Base-by-base conservation (phyloP, 2,888 invertebrate genomes). In the Microplitis deprimator region DNA sequence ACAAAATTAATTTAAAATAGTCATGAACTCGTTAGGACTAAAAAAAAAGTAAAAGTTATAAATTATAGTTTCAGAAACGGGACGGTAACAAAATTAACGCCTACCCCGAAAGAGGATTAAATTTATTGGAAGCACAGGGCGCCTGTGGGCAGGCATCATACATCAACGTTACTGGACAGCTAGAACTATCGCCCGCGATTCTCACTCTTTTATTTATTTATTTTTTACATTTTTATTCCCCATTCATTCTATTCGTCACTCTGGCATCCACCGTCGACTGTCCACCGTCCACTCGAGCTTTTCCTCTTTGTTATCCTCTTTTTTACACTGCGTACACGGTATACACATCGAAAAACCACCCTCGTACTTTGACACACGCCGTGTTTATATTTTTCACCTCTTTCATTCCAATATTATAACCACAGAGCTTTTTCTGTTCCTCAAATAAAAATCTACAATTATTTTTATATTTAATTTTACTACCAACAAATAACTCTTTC, bases 31-130 rank as follows among this genome's bases (percentile, higher is more conserved):
- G 3, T 13, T 4, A 50, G 50, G 8, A 10, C 10, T 0, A 50
- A 13, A 13, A 50, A 10, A 50, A 50, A 50, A 13, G 10, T 41
- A 13, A 50, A 50, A 50, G 13, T 10, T 50, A 10, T 50, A 50
- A 10, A 50, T 50, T 50, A 50, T 77, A 50, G 38, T 62, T 17
- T n/a, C 67, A 70, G 75, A 68, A 76, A 68, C 64, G 41, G 74
- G 75, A 81, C 79, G 80, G 79, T 82, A 82, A 82, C 75, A 74
- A 79, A 81, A 82, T 82, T 81, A 81, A 82, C 81, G 79, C 77
- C 77, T 62, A 76, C 76, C 73, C 67, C 50, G 70, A n/a, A 64
- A 71, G 75, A 77, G 76, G 76, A 78, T 77, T 80, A 80, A 83
- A 83, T 83, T 83, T 82, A 83, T 83, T 50, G 50, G 80, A 79